These are phyloP conservation scores for Drosophila kanapiae DNA, from an alignment of 1,140 invertebrate species.

Conservation along the genomic window DNA sequence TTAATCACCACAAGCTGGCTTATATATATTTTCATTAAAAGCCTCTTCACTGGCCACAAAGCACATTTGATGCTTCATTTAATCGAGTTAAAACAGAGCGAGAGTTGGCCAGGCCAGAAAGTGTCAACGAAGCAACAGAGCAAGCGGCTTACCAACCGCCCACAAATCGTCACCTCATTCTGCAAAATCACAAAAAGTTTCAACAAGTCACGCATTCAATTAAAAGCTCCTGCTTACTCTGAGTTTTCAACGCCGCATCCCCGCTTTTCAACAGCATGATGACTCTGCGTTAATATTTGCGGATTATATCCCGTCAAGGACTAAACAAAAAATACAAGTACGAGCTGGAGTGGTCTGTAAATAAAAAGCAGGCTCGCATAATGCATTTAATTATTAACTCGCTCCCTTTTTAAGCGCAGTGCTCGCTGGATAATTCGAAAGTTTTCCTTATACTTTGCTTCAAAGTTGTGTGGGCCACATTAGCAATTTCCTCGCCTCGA, in stretches of 20 bases:
- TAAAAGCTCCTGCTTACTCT: slow-evolving; percentile 52
- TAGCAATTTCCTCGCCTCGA: slow-evolving; percentile 63
- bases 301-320: slow-evolving; percentile 58
- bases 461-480: slow-evolving; percentile 67
- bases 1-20: slow-evolving; percentile 23
- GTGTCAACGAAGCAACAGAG: slow-evolving; percentile 42
- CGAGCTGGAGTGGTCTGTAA: neutral
- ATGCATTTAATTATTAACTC: slow-evolving; percentile 78
- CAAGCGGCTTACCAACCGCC: slow-evolving; percentile 25
- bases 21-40: slow-evolving; percentile 44
- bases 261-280: slow-evolving; percentile 1
- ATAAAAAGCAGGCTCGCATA: slow-evolving; percentile 26
- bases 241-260: neutral
- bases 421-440: slow-evolving; percentile 33
- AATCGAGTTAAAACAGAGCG: slow-evolving; percentile 59
- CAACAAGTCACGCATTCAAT: slow-evolving; percentile 82
- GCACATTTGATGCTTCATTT: slow-evolving; percentile 53
- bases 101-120: slow-evolving; percentile 28
- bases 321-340: slow-evolving; percentile 27
- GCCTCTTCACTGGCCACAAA: slow-evolving; percentile 31
- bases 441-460: slow-evolving; percentile 24
- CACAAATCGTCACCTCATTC: slow-evolving; percentile 15
- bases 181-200: slow-evolving; percentile 76
- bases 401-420: slow-evolving; percentile 6
- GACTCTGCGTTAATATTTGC: slow-evolving; percentile 59